Evolutionary conservation across 2,888 invertebrate genomes (phyloP), one percentile per base, ranked within the genome.

Genomic region (Melikaiella ostensackeni): DNA sequence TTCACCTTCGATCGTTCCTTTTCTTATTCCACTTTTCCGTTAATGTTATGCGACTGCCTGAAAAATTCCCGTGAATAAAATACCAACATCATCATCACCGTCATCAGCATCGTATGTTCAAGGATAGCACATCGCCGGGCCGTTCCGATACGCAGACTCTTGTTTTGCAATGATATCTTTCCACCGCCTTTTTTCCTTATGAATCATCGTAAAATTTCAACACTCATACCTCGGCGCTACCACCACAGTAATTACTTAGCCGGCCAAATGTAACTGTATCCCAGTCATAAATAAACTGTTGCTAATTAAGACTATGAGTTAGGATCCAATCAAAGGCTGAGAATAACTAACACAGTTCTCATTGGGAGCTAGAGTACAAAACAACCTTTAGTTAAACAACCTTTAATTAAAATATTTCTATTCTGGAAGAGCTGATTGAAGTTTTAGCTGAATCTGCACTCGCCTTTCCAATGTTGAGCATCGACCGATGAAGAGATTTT

Each of bases 11-110:
- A 50, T 70, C 70, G 46, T 70, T 59, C 42, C 24, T 42, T 64
- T 42, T 70, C 46, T 70, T 70, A 46, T 50, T 70, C 46, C 70
- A 70, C n/a, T 70, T 70, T 70, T 50, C 70, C 70, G 50, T 70
- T 70, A 46, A 70, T 50, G 4, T 70, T 27, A 57, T 57, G 59
- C 59, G 6, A 27, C 27, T 30, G 70, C 11, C 42, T 70, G 46
- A 50, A 50, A 70, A 70, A 30, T 30, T 4, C 27, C 19, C 24
- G 5, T 24, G 11, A 50, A 70, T 50, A 46, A 70, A 70, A 70
- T 70, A 46, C 11, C 42, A 42, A 7, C 38, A 38, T 38, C 21
- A 70, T 70, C 27, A 46, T 70, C 50, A 30, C 24, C 46, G 30
- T 50, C 46, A 70, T 50, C 70, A 66, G 27, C 27, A 19, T 70